Evolutionary conservation across 2,888 invertebrate genomes (phyloP), one percentile per base, ranked within the genome.

Genomic region (Troides oblongomaculatus): DNA sequence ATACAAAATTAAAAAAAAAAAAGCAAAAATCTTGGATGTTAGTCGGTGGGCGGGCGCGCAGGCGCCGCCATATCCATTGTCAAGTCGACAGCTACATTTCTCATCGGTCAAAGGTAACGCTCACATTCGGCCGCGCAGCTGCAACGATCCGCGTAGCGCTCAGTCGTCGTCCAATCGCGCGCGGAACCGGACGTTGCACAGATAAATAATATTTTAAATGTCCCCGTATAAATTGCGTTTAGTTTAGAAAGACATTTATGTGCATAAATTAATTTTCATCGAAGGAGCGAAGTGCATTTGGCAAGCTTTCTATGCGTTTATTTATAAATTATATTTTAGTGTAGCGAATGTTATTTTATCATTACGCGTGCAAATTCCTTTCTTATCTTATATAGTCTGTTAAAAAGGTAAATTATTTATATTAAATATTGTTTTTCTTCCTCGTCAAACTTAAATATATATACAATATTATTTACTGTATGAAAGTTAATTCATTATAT

Each of bases 261-360:
- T 72, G 67, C 70, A 53, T 66, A 39, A 56, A 70, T 69, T 72
- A 71, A 73, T 71, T 75, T 72, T 68, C 58, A 60, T 69, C 67
- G 75, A 75, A 71, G 73, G 77, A 64, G 64, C 71, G 65, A 62
- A 71, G 74, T 75, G 75, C 77, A 76, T 72, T 82, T 80, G 79
- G 81, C 80, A 77, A 76, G 74, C 73, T 74, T 74, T 43, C 53
- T 72, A 60, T 76, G 75, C 73, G 71, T 64, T 75, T 71, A 82
- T 82, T 77, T 76, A 77, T 82, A 78, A 75, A 73, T 62, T 70
- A 50, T 57, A 36, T 63, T 53, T 59, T 59, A 23, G 70, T 64
- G 56, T 39, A 74, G 72, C 73, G 64, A 63, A 72, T 39, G 61
- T 70, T 43, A 65, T 73, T 74, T 70, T 70, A 21, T 43, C 60